Conservation (phyloP, 2,888 invertebrate genomes). For the Agriopis marginaria region DNA sequence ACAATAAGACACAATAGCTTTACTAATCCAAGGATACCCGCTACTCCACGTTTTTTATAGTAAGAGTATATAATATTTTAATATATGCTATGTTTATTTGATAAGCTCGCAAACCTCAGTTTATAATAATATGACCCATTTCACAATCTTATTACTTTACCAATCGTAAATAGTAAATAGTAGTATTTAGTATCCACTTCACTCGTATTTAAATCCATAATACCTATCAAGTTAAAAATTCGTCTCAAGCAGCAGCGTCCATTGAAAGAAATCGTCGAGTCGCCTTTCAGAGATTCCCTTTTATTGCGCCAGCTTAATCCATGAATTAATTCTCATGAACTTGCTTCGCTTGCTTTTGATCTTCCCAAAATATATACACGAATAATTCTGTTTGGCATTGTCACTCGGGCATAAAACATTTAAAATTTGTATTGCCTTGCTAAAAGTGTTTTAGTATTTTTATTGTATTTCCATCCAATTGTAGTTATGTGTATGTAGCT, state of each 20-base stretch:
- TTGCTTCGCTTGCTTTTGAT: slow-evolving; percentile 29
- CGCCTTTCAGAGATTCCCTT: slow-evolving; percentile 56
- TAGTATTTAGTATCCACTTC: too few species aligned
- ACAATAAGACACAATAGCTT: too few species aligned
- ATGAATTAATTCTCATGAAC: slow-evolving; percentile 58
- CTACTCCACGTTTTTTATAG: too few species aligned
- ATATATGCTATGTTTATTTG: too few species aligned
- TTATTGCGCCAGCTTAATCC: slow-evolving; percentile 60
- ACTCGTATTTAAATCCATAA: slow-evolving; percentile 1
- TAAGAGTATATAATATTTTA: too few species aligned
- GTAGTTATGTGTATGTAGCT: too few species aligned
- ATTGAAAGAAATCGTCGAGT: slow-evolving; percentile 52
- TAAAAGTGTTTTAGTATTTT: too few species aligned
- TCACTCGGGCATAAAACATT: slow-evolving; percentile 13
- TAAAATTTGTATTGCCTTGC: neutral
- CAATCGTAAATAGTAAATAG: too few species aligned
- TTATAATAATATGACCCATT: neutral
- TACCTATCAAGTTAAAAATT: slow-evolving; percentile 8
- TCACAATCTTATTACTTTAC: too few species aligned
- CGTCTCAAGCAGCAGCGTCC: slow-evolving; percentile 35
- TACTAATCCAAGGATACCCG: too few species aligned
- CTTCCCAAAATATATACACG: slow-evolving; percentile 14
- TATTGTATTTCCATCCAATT: too few species aligned
- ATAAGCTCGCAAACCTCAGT: neutral
- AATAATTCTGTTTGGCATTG: slow-evolving; percentile 27